Percentiles rank a stretch among this genome's conserved stretches.
phyloP scores from a whole-genome alignment of 2,113 vertebrate genomes.

The Oxyura jamaicensis region DNA sequence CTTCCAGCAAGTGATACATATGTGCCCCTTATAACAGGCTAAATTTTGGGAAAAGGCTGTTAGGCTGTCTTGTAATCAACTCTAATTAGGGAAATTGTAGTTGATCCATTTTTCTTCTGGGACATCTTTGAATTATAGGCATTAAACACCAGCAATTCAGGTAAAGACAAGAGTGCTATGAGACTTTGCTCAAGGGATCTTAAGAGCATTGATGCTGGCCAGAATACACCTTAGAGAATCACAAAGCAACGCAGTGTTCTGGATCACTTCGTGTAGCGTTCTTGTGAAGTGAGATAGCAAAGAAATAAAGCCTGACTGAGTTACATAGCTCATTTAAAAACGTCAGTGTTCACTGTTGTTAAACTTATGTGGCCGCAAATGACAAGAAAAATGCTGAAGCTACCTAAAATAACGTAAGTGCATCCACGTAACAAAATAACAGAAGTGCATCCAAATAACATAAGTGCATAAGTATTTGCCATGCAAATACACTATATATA shows the following conservation, averaged over 20 bases:
- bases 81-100: neutral
- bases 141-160: neutral
- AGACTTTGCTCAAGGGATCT: neutral
- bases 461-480: neutral
- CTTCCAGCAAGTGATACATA: neutral
- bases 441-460: neutral
- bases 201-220: neutral
- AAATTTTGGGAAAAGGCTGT: neutral
- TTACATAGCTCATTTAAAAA: neutral
- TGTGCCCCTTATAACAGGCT: neutral
- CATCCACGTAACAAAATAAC: too few relatives aligned
- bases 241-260: neutral
- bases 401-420: neutral
- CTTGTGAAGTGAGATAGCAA: neutral
- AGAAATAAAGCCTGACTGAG: neutral
- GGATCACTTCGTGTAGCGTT: neutral
- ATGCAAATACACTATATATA: neutral
- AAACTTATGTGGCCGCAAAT: neutral
- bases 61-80: neutral
- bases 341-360: neutral
- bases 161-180: neutral
- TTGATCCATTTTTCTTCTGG: neutral
- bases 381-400: neutral
- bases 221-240: neutral
- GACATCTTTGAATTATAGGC: neutral